phyloP scores from a whole-genome alignment of 2,888 invertebrate genomes.

The Machimus atricapillus region DNA sequence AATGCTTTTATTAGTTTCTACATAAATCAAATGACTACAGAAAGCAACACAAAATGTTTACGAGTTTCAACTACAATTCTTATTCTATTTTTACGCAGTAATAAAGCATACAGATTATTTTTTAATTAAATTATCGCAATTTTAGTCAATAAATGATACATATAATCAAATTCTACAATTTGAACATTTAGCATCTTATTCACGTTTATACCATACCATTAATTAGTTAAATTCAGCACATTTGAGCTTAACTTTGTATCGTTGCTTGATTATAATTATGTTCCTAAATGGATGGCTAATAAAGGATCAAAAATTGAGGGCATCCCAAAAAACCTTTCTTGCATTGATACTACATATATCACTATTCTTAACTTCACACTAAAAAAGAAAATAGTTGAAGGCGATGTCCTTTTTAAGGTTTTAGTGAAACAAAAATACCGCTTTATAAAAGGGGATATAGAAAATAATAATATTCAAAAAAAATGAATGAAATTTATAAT shows the following conservation, averaged over 20 bases:
- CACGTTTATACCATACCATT: neutral
- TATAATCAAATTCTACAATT: neutral
- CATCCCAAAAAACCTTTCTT: no score
- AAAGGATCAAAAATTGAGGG: no score
- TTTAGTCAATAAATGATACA: neutral
- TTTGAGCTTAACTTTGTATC: no score
- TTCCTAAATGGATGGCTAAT: no score
- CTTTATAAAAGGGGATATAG: neutral
- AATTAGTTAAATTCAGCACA: no score
- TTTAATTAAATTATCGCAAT: neutral
- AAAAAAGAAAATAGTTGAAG: no score
- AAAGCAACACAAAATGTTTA: constrained; percentile 11
- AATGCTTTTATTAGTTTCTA: constrained; percentile 15
- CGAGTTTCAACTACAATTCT: neutral
- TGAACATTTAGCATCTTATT: neutral
- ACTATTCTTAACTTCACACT: no score
- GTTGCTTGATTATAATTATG: no score
- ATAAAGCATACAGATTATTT: neutral
- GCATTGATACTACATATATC: no score
- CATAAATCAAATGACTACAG: constrained; percentile 17
- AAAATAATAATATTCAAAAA: neutral
- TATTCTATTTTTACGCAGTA: neutral
- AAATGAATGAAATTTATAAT: neutral
- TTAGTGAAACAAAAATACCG: neutral
- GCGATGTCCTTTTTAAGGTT: neutral